Evolutionary conservation across 1,140 invertebrate species (phyloP).

Genomic region (Drosophila bocki): DNA sequence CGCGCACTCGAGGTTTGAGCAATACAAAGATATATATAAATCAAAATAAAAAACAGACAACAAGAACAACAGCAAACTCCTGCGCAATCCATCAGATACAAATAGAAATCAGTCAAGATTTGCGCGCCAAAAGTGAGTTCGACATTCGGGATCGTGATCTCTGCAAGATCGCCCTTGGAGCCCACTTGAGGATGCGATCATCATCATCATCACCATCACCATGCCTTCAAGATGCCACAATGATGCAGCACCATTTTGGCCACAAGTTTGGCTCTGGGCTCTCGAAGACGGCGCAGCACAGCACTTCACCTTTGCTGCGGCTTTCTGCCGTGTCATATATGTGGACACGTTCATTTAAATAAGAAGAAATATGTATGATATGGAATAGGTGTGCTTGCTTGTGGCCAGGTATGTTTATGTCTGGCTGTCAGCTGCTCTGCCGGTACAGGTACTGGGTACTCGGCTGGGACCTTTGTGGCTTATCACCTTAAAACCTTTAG

Average conservation of each 20-base stretch:
- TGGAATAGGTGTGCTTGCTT: background rate
- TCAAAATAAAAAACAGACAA: slow-evolving; percentile 9
- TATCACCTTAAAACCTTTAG: slow-evolving; percentile 54
- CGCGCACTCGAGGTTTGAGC: slow-evolving; percentile 23
- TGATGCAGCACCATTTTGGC: slow-evolving; percentile 46
- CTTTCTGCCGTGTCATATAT: slow-evolving; percentile 47
- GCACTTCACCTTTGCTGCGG: slow-evolving; percentile 31
- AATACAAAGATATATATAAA: slow-evolving; percentile 10
- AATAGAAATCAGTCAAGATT: slow-evolving; percentile 48
- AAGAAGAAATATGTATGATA: slow-evolving; percentile 36
- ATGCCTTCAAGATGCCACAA: slow-evolving; percentile 33
- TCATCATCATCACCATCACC: slow-evolving; percentile 13
- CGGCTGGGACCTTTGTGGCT: slow-evolving; percentile 46
- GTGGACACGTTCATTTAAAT: slow-evolving; percentile 47
- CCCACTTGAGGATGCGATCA: slow-evolving; percentile 32
- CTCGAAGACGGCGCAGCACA: slow-evolving; percentile 15
- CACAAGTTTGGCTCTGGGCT: slow-evolving; percentile 40
- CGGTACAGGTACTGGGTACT: slow-evolving; percentile 20
- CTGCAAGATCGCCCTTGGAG: slow-evolving; percentile 37
- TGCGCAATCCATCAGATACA: slow-evolving; percentile 23
- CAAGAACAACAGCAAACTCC: background rate
- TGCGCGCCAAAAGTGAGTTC: slow-evolving; percentile 54
- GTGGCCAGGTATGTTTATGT: slow-evolving; percentile 40
- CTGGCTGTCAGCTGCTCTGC: slow-evolving; percentile 53
- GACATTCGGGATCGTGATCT: slow-evolving; percentile 40